Evolutionary conservation across 2,888 invertebrate genomes (phyloP).

Genomic region (Drosophila acutilabella): DNA sequence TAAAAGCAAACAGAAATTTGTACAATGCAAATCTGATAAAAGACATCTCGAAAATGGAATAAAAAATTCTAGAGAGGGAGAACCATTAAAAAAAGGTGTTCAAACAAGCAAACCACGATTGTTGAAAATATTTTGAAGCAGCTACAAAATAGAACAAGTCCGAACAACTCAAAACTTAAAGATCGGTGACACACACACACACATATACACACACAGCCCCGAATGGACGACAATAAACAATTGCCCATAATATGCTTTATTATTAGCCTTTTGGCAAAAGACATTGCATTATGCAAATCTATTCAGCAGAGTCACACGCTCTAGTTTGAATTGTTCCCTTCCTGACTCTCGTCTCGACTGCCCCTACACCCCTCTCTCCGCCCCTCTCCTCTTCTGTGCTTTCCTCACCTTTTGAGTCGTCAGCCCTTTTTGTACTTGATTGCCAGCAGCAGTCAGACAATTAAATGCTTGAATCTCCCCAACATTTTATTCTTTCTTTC

Average conservation of each 20-base stretch:
- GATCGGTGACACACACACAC: conserved; percentile 31
- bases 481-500: conserved; percentile 31
- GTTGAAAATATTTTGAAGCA: conserved; percentile 80
- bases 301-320: conserved; percentile 78
- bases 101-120: conserved; percentile 81
- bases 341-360: conserved; percentile 35
- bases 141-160: conserved; percentile 70
- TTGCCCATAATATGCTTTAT: conserved; percentile 80
- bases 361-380: too few relatives aligned
- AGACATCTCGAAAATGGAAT: conserved; percentile 33
- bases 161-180: conserved; percentile 20
- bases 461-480: conserved; percentile 74
- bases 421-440: conserved; percentile 71
- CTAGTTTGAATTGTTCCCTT: conserved; percentile 78
- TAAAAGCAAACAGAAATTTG: conserved; percentile 77
- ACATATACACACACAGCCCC: conserved; percentile 35
- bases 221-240: conserved; percentile 58
- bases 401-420: conserved; percentile 8
- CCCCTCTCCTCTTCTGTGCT: neutral
- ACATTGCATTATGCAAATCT: conserved; percentile 72
- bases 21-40: conserved; percentile 71
- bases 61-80: conserved; percentile 22
- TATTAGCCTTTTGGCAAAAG: conserved; percentile 70
- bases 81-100: conserved; percentile 70
- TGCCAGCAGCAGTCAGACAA: conserved; percentile 76